phyloP scores from a whole-genome alignment of 2,113 vertebrate species.

The Otis tarda region DNA sequence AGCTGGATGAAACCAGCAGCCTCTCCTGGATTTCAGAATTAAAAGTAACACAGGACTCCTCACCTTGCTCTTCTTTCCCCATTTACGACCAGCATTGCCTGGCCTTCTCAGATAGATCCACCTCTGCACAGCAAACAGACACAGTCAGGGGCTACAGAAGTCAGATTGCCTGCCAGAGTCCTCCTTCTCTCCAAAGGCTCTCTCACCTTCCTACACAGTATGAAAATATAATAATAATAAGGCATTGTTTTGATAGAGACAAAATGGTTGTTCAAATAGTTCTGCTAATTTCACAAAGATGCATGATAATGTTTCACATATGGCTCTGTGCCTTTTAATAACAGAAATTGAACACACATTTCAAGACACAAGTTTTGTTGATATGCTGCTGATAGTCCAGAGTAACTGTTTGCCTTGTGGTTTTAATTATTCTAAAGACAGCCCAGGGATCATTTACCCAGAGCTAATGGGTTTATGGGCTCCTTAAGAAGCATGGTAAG shows the following conservation, averaged over 20 bases:
- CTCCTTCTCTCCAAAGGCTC: background rate
- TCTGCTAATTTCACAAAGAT: slow-evolving; percentile 83
- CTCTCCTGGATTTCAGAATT: background rate
- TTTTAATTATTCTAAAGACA: slow-evolving; percentile 83
- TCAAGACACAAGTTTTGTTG: slow-evolving; percentile 76
- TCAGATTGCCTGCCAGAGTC: background rate
- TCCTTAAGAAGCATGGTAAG: slow-evolving; percentile 69
- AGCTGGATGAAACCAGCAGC: background rate
- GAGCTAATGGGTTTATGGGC: slow-evolving; percentile 65
- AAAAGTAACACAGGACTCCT: background rate
- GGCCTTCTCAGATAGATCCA: background rate
- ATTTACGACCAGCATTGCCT: background rate
- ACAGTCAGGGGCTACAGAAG: background rate
- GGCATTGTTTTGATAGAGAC: slow-evolving; percentile 72
- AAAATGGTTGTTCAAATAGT: slow-evolving; percentile 80
- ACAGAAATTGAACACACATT: slow-evolving; percentile 83
- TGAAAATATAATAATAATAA: slow-evolving; percentile 38
- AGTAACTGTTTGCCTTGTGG: slow-evolving; percentile 77
- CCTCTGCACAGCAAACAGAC: background rate
- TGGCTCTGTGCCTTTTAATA: slow-evolving; percentile 78
- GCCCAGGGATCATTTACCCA: slow-evolving; percentile 78
- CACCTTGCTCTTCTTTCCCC: background rate
- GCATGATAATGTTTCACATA: slow-evolving; percentile 78
- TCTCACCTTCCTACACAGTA: slow-evolving; percentile 54
- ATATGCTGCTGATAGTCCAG: slow-evolving; percentile 78